A percentile compares a stretch with the other conserved stretches of the same genome.
These are phyloP conservation scores for Fopius arisanus DNA, from an alignment of 1,140 invertebrate genomes.

Conservation along the genomic window DNA sequence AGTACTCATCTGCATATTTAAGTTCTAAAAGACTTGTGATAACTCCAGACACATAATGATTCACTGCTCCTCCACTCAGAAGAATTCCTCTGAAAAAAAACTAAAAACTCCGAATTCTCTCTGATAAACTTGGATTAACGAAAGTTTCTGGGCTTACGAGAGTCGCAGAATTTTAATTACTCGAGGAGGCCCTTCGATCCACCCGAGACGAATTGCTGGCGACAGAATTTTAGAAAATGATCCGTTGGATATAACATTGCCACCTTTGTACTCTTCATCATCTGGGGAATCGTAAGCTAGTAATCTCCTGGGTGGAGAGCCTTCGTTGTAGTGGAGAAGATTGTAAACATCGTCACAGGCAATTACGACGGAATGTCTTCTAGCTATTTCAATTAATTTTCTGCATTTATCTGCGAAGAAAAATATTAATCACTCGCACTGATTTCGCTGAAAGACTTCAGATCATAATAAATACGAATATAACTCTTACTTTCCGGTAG, in stretches of 20 bases:
- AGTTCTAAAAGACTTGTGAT: constrained; percentile 67
- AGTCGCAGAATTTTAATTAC: constrained; percentile 58
- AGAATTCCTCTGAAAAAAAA: constrained; percentile 62
- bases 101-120: not conserved
- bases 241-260: constrained; percentile 73
- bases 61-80: constrained; percentile 69
- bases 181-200: constrained; percentile 69
- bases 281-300: constrained; percentile 65
- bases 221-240: constrained; percentile 75
- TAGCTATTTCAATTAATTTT: constrained; percentile 65
- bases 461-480: too few species aligned
- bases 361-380: constrained; percentile 68
- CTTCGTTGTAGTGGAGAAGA: constrained; percentile 67
- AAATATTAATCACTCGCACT: not conserved
- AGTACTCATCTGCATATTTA: constrained; percentile 62
- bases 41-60: constrained; percentile 70
- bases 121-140: not conserved
- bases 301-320: constrained; percentile 63
- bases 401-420: constrained; percentile 57
- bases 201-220: constrained; percentile 72
- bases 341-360: constrained; percentile 76
- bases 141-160: constrained; percentile 56
- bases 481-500: constrained; percentile 60
- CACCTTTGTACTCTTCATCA: constrained; percentile 58
- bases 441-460: not conserved